A percentile compares a stretch with the other conserved stretches of the same genome.
Conservation (phyloP, 2,888 invertebrate genomes). For the Cyclophora albipunctata region DNA sequence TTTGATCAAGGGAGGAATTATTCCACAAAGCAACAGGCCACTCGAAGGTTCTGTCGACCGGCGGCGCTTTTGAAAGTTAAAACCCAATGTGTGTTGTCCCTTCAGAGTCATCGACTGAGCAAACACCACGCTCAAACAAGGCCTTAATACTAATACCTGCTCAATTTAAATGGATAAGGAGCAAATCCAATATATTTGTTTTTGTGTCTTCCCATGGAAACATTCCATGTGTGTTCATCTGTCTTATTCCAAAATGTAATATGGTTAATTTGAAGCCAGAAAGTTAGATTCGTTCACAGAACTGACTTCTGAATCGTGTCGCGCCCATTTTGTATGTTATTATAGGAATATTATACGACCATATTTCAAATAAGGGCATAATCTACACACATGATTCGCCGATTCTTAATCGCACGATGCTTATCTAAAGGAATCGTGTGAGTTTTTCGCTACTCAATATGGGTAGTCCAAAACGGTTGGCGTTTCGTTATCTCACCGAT, state of each 20-base stretch:
- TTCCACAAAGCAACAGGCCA: slow-evolving; percentile 49
- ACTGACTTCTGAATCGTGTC: too few species aligned
- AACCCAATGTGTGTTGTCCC: slow-evolving; percentile 72
- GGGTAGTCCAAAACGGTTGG: slow-evolving; percentile 45
- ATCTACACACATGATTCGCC: slow-evolving; percentile 19
- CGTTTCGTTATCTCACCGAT: slow-evolving; percentile 57
- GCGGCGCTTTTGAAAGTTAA: slow-evolving; percentile 73
- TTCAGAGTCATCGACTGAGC: slow-evolving; percentile 64
- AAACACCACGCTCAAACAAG: slow-evolving; percentile 61
- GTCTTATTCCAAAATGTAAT: slow-evolving; percentile 16
- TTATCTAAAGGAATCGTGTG: slow-evolving; percentile 48
- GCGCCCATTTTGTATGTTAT: background rate
- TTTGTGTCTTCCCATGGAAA: slow-evolving; percentile 45
- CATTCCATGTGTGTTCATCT: slow-evolving; percentile 28
- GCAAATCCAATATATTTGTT: slow-evolving; percentile 53
- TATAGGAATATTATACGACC: slow-evolving; percentile 10
- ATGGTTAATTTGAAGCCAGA: slow-evolving; percentile 11
- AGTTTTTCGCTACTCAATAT: slow-evolving; percentile 53
- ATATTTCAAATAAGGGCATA: slow-evolving; percentile 35
- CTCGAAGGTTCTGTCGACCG: slow-evolving; percentile 58
- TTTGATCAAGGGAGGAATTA: slow-evolving; percentile 64
- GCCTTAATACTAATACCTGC: slow-evolving; percentile 67
- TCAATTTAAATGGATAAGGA: slow-evolving; percentile 69
- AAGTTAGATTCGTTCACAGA: too few species aligned
- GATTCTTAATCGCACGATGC: slow-evolving; percentile 36